Evolutionary conservation across 2,888 invertebrate genomes (phyloP), one percentile per base, ranked within the genome.

Genomic region (Bombylius discolor): DNA sequence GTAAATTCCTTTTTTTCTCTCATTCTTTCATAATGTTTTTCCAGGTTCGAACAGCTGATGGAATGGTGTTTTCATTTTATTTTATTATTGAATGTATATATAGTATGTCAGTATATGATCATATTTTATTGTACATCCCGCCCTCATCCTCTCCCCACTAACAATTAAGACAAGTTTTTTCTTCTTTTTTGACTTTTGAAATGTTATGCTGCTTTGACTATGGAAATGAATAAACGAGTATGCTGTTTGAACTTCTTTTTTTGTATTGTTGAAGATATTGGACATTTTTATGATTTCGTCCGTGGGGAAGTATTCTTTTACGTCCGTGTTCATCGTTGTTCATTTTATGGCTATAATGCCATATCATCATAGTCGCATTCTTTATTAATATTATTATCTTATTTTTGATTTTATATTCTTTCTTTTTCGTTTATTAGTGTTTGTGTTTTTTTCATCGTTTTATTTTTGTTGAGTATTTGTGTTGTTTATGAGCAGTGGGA

Each of bases 401-500:
- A 8, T 42, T 42, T 42, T 7, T 42, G 39, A 1, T 42, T 23
- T 23, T 23, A 23, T 23, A 3, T 23, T 42, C 11, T 11, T 42
- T 42, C 11, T 42, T 42, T 42, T 42, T 42, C 39, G 11, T 42
- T 42, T 42, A 42, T 5, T 4, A 42, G 39, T 4, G 39, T 8
- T 23, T 23, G 23, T 23, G 23, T 23, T 3, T 23, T 23, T 23
- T 23, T 23, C n/a, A 23, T 23, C 1, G 23, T 23, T 23, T 23
- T 23, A 23, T 42, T 42, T 42, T 42, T 42, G 39, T 42, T 42
- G 49, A 4, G 31, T 44, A 31, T 54, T 31, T 55, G 50, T 51
- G 50, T 55, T 55, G 55, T 55, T 55, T 55, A 55, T 55, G 51
- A 49, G 55, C 46, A 55, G 55, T 51, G 55, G 55, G 55, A 55